A percentile compares a stretch with the other conserved stretches of the same genome.
Conservation (phyloP, 1,140 invertebrate species). For the Oryctes rhinoceros region DNA sequence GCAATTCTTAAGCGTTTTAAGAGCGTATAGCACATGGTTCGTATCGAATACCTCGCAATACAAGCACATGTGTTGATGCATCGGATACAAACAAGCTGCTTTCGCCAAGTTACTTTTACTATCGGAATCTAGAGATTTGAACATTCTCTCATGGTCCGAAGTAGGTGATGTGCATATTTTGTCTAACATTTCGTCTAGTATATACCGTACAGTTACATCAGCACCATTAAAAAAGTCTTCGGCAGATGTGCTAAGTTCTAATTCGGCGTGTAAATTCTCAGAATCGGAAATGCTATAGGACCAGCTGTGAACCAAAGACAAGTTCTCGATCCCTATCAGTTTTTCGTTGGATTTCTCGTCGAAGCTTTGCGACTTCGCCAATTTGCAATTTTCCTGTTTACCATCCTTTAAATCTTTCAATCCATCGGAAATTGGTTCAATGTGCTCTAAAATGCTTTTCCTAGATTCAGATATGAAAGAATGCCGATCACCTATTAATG, state of each 20-base stretch:
- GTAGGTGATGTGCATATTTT: conserved; percentile 51
- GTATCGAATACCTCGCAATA: conserved; percentile 86
- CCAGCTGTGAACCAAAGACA: conserved; percentile 58
- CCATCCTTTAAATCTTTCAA: conserved; percentile 53
- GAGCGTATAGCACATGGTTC: conserved; percentile 78
- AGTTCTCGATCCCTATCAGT: conserved; percentile 51
- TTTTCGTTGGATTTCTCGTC: conserved; percentile 57
- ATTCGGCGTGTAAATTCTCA: conserved; percentile 51
- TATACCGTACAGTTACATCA: conserved; percentile 51
- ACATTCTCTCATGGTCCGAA: conserved; percentile 44
- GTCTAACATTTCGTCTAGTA: conserved; percentile 56
- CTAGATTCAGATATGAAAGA: conserved; percentile 13
- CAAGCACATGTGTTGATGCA: conserved; percentile 85
- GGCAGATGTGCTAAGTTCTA: conserved; percentile 57
- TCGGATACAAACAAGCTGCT: conserved; percentile 71
- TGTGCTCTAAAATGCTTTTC: conserved; percentile 49
- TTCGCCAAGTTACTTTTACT: conserved; percentile 21
- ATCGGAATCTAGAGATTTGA: conserved; percentile 17
- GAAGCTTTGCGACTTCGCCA: conserved; percentile 59
- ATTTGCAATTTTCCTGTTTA: conserved; percentile 56
- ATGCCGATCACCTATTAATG: neutral
- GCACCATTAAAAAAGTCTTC: conserved; percentile 59
- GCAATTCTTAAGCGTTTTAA: conserved; percentile 78
- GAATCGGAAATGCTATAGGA: conserved; percentile 58
- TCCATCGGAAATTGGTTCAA: conserved; percentile 57